Evolutionary conservation across 2,888 invertebrate genomes (phyloP).

Genomic region (Oscheius onirici): DNA sequence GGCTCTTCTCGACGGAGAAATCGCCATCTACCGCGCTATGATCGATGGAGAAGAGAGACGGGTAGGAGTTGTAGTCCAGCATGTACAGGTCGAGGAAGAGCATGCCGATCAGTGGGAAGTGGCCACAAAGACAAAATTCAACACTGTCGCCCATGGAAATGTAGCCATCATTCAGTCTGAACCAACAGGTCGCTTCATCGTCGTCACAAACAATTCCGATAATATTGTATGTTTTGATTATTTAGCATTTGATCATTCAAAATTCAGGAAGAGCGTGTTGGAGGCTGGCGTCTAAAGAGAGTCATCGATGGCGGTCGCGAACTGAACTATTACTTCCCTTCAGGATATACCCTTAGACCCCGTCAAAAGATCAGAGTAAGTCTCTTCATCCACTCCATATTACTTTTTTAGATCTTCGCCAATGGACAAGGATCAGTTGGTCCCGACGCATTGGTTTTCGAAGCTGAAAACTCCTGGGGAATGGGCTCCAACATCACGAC

Average conservation of each 20-base stretch:
- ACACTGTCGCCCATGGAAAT: slow-evolving; percentile 60
- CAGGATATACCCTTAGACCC: slow-evolving; percentile 7
- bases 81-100: slow-evolving; percentile 44
- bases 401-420: slow-evolving; percentile 71
- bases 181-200: slow-evolving; percentile 74
- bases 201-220: slow-evolving; percentile 74
- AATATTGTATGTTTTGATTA: slow-evolving; percentile 29
- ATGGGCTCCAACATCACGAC: slow-evolving; percentile 65
- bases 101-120: slow-evolving; percentile 33
- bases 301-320: slow-evolving; percentile 2
- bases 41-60: slow-evolving; percentile 75
- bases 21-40: slow-evolving; percentile 76
- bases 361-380: slow-evolving; percentile 7
- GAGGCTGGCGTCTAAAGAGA: slow-evolving; percentile 22
- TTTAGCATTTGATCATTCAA: background rate
- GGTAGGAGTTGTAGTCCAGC: slow-evolving; percentile 35
- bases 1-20: slow-evolving; percentile 75
- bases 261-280: slow-evolving; percentile 18
- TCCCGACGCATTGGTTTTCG: slow-evolving; percentile 60
- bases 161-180: slow-evolving; percentile 73
- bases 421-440: slow-evolving; percentile 63
- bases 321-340: slow-evolving; percentile 23
- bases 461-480: slow-evolving; percentile 72
- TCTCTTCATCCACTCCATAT: background rate
- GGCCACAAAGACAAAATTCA: slow-evolving; percentile 39